Conservation (phyloP, 1,140 invertebrate species). For the Drosophila varians region DNA sequence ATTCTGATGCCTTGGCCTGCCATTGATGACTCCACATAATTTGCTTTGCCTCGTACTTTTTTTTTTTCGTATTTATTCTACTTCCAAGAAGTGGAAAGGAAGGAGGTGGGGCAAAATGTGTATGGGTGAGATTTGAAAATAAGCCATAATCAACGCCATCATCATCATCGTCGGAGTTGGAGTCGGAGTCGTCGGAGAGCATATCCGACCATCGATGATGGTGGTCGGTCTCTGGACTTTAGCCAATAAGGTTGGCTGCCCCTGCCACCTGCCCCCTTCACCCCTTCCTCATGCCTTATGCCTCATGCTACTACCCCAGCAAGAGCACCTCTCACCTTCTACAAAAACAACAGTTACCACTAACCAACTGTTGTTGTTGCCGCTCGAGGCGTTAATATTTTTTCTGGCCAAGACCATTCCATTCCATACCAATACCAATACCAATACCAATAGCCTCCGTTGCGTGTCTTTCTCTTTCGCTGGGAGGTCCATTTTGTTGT, state of each 20-base stretch:
- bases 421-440: conserved; percentile 26
- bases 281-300: conserved; percentile 3
- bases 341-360: conserved; percentile 76
- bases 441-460: conserved; percentile 26
- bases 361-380: conserved; percentile 52
- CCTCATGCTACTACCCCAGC: not conserved
- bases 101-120: conserved; percentile 34
- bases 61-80: conserved; percentile 10
- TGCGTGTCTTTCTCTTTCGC: conserved; percentile 62
- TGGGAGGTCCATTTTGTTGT: conserved; percentile 80
- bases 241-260: conserved; percentile 73
- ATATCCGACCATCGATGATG: conserved; percentile 63
- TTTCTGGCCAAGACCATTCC: conserved; percentile 54
- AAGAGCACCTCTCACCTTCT: conserved; percentile 35
- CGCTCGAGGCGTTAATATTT: conserved; percentile 75
- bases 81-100: conserved; percentile 69
- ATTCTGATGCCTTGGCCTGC: conserved; percentile 56
- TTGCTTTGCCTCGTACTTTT: conserved; percentile 65
- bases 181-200: conserved; percentile 17
- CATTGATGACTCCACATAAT: conserved; percentile 81
- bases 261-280: conserved; percentile 4
- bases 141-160: conserved; percentile 81
- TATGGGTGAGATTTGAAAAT: conserved; percentile 73
- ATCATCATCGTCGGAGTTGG: conserved; percentile 47
- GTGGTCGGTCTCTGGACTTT: conserved; percentile 64